phyloP scores from a whole-genome alignment of 2,113 vertebrate species.

The Plectropomus leopardus region DNA sequence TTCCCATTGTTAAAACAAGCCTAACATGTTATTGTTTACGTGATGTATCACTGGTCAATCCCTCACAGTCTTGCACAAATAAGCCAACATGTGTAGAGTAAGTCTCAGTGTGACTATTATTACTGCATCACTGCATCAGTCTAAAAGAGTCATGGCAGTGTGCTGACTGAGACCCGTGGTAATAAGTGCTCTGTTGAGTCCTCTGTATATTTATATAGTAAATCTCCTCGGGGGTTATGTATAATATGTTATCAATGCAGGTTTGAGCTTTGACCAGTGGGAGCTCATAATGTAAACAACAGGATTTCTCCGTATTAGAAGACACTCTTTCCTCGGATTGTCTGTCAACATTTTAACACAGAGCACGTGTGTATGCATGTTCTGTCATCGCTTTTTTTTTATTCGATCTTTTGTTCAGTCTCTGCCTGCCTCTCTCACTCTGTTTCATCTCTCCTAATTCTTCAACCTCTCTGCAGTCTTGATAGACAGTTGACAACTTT shows the following conservation, averaged over 20 bases:
- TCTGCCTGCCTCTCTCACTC: background rate
- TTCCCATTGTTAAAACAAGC: conserved; percentile 59
- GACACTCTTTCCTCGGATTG: background rate
- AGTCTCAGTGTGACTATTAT: conserved; percentile 56
- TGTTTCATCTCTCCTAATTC: background rate
- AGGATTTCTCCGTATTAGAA: background rate
- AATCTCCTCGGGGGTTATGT: conserved; percentile 46
- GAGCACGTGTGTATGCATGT: background rate
- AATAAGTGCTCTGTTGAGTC: conserved; percentile 47
- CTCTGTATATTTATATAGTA: conserved; percentile 58
- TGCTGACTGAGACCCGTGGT: conserved; percentile 52
- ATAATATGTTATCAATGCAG: conserved; percentile 22
- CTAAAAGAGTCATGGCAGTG: conserved; percentile 20
- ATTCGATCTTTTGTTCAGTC: background rate
- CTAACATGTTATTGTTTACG: conserved; percentile 51
- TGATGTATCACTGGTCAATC: conserved; percentile 25
- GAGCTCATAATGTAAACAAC: conserved; percentile 21
- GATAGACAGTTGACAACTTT: background rate
- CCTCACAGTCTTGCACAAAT: conserved; percentile 45
- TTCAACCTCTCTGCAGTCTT: background rate
- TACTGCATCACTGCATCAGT: conserved; percentile 53
- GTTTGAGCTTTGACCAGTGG: conserved; percentile 30
- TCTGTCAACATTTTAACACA: background rate
- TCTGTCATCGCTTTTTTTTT: background rate
- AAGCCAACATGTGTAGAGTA: conserved; percentile 31